These are phyloP conservation scores for Ceyx melanurus DNA, from an alignment of 2,113 vertebrate species.

Conservation along the genomic window DNA sequence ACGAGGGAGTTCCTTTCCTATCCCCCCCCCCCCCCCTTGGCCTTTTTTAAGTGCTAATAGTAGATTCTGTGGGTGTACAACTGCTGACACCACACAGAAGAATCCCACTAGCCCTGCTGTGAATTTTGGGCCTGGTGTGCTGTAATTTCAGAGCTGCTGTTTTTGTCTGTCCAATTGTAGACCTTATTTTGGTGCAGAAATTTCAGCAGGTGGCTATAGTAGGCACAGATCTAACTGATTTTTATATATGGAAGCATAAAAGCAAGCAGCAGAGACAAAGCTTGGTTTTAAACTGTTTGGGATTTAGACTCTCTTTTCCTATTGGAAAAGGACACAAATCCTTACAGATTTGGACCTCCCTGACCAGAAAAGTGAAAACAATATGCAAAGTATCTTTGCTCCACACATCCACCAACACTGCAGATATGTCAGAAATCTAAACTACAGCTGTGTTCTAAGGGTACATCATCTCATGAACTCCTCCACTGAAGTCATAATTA, in stretches of 20 bases:
- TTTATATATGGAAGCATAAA: constrained; percentile 18
- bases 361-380: constrained; percentile 37
- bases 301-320: background rate
- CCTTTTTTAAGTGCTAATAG: constrained; percentile 14
- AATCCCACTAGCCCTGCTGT: constrained; percentile 10
- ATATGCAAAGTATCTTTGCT: constrained; percentile 16
- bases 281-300: constrained; percentile 26
- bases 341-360: background rate
- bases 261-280: background rate
- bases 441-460: constrained; percentile 52
- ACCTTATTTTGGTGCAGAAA: constrained; percentile 45
- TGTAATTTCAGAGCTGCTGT: constrained; percentile 41
- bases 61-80: constrained; percentile 24
- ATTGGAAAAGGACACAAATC: constrained; percentile 8
- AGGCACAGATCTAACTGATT: constrained; percentile 25
- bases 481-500: constrained; percentile 67
- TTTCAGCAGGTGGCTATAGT: constrained; percentile 47
- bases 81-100: constrained; percentile 9
- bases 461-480: constrained; percentile 55
- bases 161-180: constrained; percentile 45
- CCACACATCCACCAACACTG: background rate
- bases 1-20: background rate
- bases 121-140: background rate
- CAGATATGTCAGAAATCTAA: constrained; percentile 43
- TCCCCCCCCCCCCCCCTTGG: background rate